These are phyloP conservation scores for Phortica variegata DNA, from an alignment of 1,140 invertebrate genomes.

Conservation along the genomic window DNA sequence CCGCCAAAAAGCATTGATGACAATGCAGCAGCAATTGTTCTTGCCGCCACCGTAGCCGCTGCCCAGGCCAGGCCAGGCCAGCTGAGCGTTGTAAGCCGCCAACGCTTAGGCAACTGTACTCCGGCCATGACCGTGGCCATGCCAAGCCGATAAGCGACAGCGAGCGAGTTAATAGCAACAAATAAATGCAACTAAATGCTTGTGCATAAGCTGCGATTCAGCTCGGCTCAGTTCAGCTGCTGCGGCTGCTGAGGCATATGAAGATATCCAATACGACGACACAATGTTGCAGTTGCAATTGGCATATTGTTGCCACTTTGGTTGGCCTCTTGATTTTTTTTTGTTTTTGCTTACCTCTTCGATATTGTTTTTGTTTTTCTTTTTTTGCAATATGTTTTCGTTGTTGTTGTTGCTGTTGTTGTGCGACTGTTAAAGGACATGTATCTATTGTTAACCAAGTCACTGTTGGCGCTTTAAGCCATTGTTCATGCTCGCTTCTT, in stretches of 20 bases:
- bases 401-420: slow-evolving; percentile 14
- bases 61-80: neutral
- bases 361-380: neutral
- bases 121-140: slow-evolving; percentile 7
- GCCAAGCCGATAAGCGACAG: slow-evolving; percentile 46
- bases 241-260: slow-evolving; percentile 33
- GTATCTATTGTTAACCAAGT: slow-evolving; percentile 22
- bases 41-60: slow-evolving; percentile 27
- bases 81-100: too few relatives aligned
- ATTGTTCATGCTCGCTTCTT: slow-evolving; percentile 46
- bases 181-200: slow-evolving; percentile 57
- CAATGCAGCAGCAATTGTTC: slow-evolving; percentile 42
- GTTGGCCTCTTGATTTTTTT: slow-evolving; percentile 8
- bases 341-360: neutral
- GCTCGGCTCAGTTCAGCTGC: slow-evolving; percentile 10
- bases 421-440: slow-evolving; percentile 11
- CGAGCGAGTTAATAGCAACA: slow-evolving; percentile 56
- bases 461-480: slow-evolving; percentile 17
- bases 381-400: slow-evolving; percentile 4
- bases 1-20: slow-evolving; percentile 6
- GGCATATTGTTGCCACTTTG: slow-evolving; percentile 45
- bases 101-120: neutral
- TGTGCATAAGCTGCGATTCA: slow-evolving; percentile 7
- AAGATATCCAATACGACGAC: slow-evolving; percentile 55
- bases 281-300: slow-evolving; percentile 48